A percentile compares a stretch with the other conserved stretches of the same genome.
These are phyloP conservation scores for Mimumesa dahlbomi DNA, from an alignment of 2,888 invertebrate genomes.

Conservation along the genomic window DNA sequence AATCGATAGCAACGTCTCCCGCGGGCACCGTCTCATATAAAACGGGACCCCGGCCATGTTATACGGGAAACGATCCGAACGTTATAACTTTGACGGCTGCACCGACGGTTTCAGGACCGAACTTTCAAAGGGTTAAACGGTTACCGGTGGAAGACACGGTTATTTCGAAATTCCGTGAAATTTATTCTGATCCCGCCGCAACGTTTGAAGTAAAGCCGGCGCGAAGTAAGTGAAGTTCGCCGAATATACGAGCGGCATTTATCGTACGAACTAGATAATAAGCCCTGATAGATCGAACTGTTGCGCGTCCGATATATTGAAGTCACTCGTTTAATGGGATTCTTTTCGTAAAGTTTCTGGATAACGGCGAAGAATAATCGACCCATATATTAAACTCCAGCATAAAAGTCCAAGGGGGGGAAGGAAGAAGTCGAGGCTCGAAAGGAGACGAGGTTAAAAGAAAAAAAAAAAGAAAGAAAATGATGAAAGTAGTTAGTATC, in stretches of 20 bases:
- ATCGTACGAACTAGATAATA: constrained; percentile 46
- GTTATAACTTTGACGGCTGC: background rate
- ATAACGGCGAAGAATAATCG: constrained; percentile 62
- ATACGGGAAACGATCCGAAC: too few species aligned
- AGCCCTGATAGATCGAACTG: constrained; percentile 38
- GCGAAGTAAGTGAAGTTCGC: background rate
- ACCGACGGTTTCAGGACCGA: background rate
- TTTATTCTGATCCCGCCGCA: background rate
- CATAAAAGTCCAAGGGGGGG: constrained; percentile 55
- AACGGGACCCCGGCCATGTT: background rate
- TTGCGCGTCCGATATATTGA: constrained; percentile 30
- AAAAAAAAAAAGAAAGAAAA: constrained; percentile 24
- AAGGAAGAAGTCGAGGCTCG: background rate
- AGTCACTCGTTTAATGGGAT: constrained; percentile 50
- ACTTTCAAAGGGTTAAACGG: background rate
- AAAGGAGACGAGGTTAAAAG: too few species aligned
- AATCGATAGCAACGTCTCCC: background rate
- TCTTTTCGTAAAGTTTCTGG: constrained; percentile 57
- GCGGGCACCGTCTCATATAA: background rate
- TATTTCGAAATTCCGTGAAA: background rate
- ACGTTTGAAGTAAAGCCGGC: background rate
- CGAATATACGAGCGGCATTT: constrained; percentile 12
- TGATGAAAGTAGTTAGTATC: constrained; percentile 63
- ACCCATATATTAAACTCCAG: constrained; percentile 57
- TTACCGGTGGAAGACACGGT: background rate